Conservation (phyloP, 2,113 vertebrate species). For the Meriones unguiculatus region DNA sequence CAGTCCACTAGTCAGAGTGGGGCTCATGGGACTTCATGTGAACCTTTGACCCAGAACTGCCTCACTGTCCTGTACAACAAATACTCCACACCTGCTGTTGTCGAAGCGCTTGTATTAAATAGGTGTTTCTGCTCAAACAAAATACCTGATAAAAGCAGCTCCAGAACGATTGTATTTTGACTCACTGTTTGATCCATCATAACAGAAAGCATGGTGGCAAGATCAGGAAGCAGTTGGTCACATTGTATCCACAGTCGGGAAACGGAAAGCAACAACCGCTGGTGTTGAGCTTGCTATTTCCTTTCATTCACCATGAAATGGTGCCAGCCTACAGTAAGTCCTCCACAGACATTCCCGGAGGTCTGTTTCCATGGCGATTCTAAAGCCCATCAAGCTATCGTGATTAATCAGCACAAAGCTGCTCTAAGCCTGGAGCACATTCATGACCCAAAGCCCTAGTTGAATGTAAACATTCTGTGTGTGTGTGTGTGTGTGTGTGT, state of each 20-base stretch:
- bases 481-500: background rate
- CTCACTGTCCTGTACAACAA: background rate
- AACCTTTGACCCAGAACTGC: background rate
- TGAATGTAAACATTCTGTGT: background rate
- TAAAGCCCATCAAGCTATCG: background rate
- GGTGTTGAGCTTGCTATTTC: background rate
- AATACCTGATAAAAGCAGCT: background rate
- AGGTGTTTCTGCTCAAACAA: background rate
- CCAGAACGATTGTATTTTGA: background rate
- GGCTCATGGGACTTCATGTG: background rate
- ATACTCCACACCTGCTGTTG: background rate
- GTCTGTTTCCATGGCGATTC: background rate
- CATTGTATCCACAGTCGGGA: background rate
- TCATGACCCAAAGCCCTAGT: background rate
- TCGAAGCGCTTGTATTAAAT: background rate
- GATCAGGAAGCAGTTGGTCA: background rate
- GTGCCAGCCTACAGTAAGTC: background rate
- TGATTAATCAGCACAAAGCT: background rate
- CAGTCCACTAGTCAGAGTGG: background rate
- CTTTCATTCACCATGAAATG: background rate
- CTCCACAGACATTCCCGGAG: background rate
- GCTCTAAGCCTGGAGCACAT: background rate
- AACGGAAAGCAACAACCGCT: background rate
- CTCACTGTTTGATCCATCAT: background rate
- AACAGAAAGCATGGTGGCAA: too few relatives aligned